Base-by-base conservation (phyloP, 2,888 invertebrate species). In the Galerucella nymphaeae region DNA sequence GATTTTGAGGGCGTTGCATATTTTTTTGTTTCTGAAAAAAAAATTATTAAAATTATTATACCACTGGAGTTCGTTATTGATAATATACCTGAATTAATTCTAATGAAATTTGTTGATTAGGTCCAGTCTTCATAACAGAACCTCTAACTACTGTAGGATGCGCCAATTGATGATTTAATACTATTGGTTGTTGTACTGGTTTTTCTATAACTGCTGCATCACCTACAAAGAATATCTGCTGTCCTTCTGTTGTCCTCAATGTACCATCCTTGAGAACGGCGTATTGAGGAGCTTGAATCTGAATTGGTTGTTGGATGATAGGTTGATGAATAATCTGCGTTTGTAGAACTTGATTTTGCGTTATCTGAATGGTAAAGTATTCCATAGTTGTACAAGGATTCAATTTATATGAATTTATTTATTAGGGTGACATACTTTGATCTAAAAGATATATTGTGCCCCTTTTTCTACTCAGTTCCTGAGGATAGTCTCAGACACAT, bases 171-270 rank as follows among this genome's bases (percentile, higher is more conserved):
- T 76, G 76, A 70, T 76, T 76, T 50, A 76, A 58, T 30, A 76
- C 73, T n/a, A 76, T 76, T 9, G 76, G 76, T 62, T 76, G 76
- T 50, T 62, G 62, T 53, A 66, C 58, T 11, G 67, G 30, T 30
- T 76, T 72, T 38, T 76, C 74, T 38, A 72, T 68, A 20, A 74
- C 55, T 20, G 61, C 55, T 20, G 61, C 53, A 62, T 65, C 71
- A 42, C 63, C 73, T 67, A 76, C 71, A 63, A 75, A 73, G 64
- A 73, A 76, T 59, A 76, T 76, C 42, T 76, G 76, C 42, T 75
- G 74, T 18, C 73, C 70, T 20, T 75, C 75, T 55, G 72, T 72
- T 55, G 72, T 72, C 42, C 66, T 74, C 58, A 76, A 38, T 18
- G 64, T 59, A 67, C 69, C 73, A 66, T 76, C 76, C 55, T 76